phyloP scores from a whole-genome alignment of 2,113 vertebrate species.

The Podilymbus podiceps region DNA sequence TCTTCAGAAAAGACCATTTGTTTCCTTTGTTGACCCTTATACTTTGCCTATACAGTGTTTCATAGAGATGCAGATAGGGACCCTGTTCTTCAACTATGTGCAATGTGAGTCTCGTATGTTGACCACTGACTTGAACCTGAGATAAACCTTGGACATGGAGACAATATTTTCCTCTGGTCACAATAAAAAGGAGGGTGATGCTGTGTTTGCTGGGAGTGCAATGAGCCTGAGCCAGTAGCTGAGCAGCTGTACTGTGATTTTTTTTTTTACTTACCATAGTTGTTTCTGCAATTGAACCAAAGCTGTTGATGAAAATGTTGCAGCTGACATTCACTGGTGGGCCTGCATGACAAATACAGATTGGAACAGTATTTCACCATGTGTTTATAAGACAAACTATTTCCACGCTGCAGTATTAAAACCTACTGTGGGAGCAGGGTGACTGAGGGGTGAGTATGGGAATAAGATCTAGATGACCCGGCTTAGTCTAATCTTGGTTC shows the following conservation, averaged over 20 bases:
- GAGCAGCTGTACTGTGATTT: slow-evolving; percentile 32
- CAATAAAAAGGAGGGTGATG: not conserved
- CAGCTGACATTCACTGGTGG: slow-evolving; percentile 97
- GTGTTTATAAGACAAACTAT: not conserved
- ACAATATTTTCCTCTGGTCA: not conserved
- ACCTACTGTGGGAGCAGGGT: not conserved
- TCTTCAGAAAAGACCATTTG: not conserved
- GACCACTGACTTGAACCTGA: not conserved
- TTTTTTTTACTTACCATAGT: slow-evolving; percentile 88
- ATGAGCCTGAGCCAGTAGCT: not conserved
- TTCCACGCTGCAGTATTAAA: not conserved
- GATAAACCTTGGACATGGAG: not conserved
- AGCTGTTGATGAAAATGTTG: slow-evolving; percentile 99
- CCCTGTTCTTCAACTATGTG: not conserved
- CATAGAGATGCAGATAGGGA: not conserved
- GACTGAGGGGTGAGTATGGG: not conserved
- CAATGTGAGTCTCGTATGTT: not conserved
- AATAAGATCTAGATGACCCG: fast-evolving
- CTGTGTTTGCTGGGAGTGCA: not conserved
- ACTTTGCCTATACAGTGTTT: not conserved
- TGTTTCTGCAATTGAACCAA: slow-evolving; percentile 98
- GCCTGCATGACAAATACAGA: slow-evolving; percentile 80
- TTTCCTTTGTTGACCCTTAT: not conserved
- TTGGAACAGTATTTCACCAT: not conserved
- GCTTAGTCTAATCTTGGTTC: not conserved